Conservation (phyloP, 64 coral and sea anemone genomes). For the Porites lutea region DNA sequence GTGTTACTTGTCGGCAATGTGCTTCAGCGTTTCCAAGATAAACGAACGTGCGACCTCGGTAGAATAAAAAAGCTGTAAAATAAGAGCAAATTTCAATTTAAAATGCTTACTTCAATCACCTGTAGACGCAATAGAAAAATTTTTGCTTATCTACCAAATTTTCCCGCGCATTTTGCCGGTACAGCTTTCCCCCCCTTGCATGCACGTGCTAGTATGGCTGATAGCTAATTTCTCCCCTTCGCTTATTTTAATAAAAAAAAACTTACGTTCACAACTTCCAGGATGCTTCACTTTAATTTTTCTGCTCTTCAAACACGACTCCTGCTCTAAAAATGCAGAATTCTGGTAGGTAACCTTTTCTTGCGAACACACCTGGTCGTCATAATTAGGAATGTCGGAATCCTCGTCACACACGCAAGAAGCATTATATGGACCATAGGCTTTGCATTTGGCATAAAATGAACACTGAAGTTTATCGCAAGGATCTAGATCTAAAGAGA, state of each 20-base stretch:
- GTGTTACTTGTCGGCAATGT: constrained; percentile 37
- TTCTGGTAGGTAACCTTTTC: constrained; percentile 70
- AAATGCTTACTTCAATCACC: no score
- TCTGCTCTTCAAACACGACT: constrained; percentile 35
- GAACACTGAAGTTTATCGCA: constrained; percentile 55
- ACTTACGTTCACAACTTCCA: constrained; percentile 75
- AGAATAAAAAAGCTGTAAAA: constrained; percentile 56
- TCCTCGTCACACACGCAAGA: constrained; percentile 48
- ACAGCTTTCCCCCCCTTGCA: no score
- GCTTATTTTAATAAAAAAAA: neutral
- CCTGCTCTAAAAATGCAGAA: constrained; percentile 22
- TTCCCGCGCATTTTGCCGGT: no score
- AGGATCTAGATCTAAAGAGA: constrained; percentile 62
- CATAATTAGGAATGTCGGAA: constrained; percentile 13
- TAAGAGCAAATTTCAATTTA: neutral
- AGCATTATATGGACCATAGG: constrained; percentile 52
- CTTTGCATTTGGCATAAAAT: constrained; percentile 42
- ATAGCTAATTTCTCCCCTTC: no score
- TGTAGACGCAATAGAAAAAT: no score
- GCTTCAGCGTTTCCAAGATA: constrained; percentile 60
- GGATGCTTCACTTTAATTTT: constrained; percentile 32
- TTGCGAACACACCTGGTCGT: constrained; percentile 55
- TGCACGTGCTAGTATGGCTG: no score
- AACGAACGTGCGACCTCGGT: constrained; percentile 52
- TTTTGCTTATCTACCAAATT: no score